Percentiles rank a stretch among this genome's conserved stretches.
Evolutionary conservation across 2,113 vertebrate species (phyloP).

Genomic region (Deroptyus accipitrinus): DNA sequence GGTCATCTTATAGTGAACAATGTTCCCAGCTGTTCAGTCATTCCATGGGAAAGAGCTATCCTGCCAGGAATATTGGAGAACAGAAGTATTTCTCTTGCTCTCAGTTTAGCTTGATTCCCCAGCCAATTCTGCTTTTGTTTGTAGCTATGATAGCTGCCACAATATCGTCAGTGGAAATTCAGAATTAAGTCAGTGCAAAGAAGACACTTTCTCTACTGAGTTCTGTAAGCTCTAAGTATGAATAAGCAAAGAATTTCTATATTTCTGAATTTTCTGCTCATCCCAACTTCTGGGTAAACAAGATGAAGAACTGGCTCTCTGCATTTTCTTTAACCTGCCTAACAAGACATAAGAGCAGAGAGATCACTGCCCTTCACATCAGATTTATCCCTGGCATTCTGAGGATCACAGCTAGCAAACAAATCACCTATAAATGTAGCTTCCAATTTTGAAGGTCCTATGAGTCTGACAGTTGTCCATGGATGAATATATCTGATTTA

Average conservation of each 20-base stretch:
- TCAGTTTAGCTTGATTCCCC: not conserved
- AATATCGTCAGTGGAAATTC: not conserved
- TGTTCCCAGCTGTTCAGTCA: not conserved
- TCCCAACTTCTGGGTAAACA: not conserved
- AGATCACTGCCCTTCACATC: not conserved
- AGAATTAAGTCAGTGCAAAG: not conserved
- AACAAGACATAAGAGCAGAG: not conserved
- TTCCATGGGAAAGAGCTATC: not conserved
- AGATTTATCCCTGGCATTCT: not conserved
- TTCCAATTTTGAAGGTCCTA: not conserved
- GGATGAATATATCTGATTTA: not conserved
- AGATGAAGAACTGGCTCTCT: not conserved
- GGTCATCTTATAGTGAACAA: not conserved
- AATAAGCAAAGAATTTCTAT: not conserved
- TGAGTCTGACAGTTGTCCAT: not conserved
- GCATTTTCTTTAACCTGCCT: not conserved
- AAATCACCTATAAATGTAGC: not conserved
- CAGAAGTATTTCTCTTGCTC: not conserved
- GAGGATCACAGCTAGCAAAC: not conserved
- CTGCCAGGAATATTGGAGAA: not conserved
- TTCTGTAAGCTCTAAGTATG: not conserved
- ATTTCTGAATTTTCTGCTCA: not conserved
- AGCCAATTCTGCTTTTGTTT: not conserved
- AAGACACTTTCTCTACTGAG: not conserved
- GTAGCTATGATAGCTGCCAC: not conserved